Base-by-base conservation (phyloP, 2,888 invertebrate species). In the Gortyna flavago region DNA sequence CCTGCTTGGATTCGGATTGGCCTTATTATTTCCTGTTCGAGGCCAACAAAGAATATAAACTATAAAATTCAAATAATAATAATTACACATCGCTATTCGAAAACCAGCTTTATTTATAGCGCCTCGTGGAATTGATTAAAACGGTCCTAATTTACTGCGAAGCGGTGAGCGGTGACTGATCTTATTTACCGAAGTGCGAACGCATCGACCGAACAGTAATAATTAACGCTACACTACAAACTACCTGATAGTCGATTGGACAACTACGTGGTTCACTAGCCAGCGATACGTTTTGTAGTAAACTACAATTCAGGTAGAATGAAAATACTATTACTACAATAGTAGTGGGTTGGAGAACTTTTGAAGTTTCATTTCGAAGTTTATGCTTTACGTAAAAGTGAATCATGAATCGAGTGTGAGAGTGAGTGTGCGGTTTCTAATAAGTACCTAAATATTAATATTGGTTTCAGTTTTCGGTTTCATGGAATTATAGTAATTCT, bases 111-210 rank as follows among this genome's bases (percentile, higher is more conserved):
- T 25, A 35, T 48, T 67, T 13, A 61, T 51, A 54, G 18, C 29
- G 18, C 6, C 32, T 48, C 29, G 29, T 77, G 32, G 16, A 67
- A 61, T n/a, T 21, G 7, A 59, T 54, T 79, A 25, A 67, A 72
- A 29, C 41, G 16, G 25, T 35, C 21, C 18, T 16, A 61, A 67
- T 79, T 79, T 29, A 35, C 35, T 61, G 29, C 35, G 29, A 38
- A 44, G 44, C 29, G 72, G 48, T 32, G n/a, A 3, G 48, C n/a
- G 64, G 62, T n/a, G 41, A 66, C 41, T 72, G 59, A 66, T 79
- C 51, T 79, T 41, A 79, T 72, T 79, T 67, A 70, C 32, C 38
- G 44, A 71, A 75, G 70, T 70, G 70, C 32, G 54, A 81, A 38
- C 48, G n/a, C 69, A 35, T 16, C 25, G 11, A 35, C 13, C 48